Conservation (phyloP, 2,797 vertebrate species). For the Danio choprae region DNA sequence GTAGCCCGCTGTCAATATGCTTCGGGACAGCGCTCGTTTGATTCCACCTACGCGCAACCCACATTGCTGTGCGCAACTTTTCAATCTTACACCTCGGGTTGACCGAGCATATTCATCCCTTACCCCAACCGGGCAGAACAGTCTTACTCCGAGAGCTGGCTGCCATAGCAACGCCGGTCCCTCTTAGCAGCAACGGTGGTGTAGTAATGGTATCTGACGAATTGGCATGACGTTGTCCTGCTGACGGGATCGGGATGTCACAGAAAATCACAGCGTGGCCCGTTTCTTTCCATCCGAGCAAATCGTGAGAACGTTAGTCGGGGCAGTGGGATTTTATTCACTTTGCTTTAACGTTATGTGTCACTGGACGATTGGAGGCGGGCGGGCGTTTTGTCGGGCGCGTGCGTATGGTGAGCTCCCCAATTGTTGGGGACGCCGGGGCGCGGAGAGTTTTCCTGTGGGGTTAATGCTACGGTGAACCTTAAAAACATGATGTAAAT, state of each 20-base stretch:
- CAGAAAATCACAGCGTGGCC: constrained; percentile 28
- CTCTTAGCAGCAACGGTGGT: constrained; percentile 74
- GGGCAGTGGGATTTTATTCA: constrained; percentile 7
- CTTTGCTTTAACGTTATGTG: constrained; percentile 47
- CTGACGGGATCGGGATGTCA: constrained; percentile 63
- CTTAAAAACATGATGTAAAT: constrained; percentile 3
- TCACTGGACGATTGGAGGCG: constrained; percentile 31
- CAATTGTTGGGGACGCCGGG: constrained; percentile 50
- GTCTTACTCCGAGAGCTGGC: constrained; percentile 78
- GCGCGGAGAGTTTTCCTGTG: constrained; percentile 26
- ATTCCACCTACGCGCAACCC: constrained; percentile 29
- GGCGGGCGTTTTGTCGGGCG: constrained; percentile 39
- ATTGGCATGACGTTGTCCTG: constrained; percentile 69
- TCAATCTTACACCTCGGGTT: constrained; percentile 63
- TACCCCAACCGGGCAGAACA: constrained; percentile 69
- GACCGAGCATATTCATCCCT: constrained; percentile 71
- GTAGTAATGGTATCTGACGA: constrained; percentile 67
- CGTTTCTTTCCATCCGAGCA: not conserved
- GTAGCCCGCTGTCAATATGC: constrained; percentile 17
- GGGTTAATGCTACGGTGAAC: not conserved
- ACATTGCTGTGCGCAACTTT: constrained; percentile 60
- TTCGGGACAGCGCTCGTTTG: constrained; percentile 16
- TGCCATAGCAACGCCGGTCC: constrained; percentile 86
- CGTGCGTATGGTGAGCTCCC: constrained; percentile 61
- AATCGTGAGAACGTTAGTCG: constrained; percentile 22